Percentiles rank a stretch among this genome's conserved stretches.
Conservation (phyloP, 1,140 invertebrate species). For the Artemia franciscana region DNA sequence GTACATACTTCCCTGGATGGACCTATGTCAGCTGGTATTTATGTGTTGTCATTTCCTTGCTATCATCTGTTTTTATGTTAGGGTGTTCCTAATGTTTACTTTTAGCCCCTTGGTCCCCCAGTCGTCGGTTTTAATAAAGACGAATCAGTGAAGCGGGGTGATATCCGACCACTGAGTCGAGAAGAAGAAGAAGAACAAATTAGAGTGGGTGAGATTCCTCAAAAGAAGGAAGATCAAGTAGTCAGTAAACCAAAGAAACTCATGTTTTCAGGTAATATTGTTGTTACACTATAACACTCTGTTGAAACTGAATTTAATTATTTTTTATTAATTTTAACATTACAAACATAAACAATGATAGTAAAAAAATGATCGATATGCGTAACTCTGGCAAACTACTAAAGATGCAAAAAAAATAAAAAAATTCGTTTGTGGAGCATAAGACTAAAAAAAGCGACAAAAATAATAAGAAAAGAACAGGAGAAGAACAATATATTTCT, state of each 20-base stretch:
- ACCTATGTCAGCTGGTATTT: no score
- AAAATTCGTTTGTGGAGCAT: no score
- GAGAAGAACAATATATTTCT: no score
- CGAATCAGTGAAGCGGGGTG: background rate
- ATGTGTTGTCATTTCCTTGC: no score
- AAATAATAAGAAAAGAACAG: no score
- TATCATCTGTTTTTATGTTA: no score
- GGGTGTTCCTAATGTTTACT: no score
- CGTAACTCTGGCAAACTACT: no score
- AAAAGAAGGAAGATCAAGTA: background rate
- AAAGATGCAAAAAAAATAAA: no score
- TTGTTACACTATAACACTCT: background rate
- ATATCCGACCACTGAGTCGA: background rate
- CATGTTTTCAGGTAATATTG: background rate
- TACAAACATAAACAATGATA: background rate
- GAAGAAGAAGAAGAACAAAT: slow-evolving; percentile 4
- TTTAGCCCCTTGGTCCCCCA: background rate
- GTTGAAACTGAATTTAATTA: background rate
- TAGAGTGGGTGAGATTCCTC: background rate
- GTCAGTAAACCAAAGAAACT: background rate
- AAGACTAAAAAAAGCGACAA: no score
- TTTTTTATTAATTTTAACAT: background rate
- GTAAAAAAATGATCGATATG: no score
- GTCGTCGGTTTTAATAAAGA: background rate
- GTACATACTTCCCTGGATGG: no score